Conservation (phyloP, 2,888 invertebrate species). For the Falcaria lacertinaria region DNA sequence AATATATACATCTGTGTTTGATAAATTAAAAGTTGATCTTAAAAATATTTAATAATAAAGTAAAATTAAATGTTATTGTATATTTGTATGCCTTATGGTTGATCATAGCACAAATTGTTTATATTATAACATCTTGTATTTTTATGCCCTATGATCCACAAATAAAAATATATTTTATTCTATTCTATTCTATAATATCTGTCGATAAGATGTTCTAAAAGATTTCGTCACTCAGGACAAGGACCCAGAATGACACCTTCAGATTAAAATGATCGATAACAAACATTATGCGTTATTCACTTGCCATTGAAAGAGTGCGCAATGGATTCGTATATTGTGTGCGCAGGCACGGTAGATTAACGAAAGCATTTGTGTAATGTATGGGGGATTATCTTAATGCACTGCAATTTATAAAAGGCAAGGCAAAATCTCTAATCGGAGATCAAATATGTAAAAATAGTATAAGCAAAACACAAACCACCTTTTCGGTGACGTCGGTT, state of each 20-base stretch:
- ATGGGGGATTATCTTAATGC: neutral
- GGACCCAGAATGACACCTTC: conserved; percentile 5
- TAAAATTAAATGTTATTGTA: too few relatives aligned
- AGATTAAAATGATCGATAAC: conserved; percentile 40
- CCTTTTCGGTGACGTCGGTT: too few relatives aligned
- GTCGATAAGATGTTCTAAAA: conserved; percentile 7
- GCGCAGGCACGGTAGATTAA: conserved; percentile 19
- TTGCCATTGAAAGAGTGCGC: conserved; percentile 27
- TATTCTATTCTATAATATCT: too few relatives aligned
- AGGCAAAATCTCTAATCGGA: neutral
- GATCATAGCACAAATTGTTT: too few relatives aligned
- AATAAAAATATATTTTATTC: too few relatives aligned
- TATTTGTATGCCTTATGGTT: too few relatives aligned
- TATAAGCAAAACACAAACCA: too few relatives aligned
- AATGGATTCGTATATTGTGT: conserved; percentile 31
- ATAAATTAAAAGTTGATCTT: too few relatives aligned
- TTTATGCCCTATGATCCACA: too few relatives aligned
- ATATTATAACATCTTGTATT: too few relatives aligned
- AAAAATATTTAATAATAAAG: too few relatives aligned
- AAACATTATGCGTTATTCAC: conserved; percentile 39
- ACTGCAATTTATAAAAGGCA: neutral
- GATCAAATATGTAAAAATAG: neutral
- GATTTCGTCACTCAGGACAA: conserved; percentile 7
- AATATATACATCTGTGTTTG: too few relatives aligned
- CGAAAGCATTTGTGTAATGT: conserved; percentile 17